Base-by-base conservation (phyloP, 37 sponge, comb jelly and placozoan genomes). In the Chondrilla cf. caribensis region DNA sequence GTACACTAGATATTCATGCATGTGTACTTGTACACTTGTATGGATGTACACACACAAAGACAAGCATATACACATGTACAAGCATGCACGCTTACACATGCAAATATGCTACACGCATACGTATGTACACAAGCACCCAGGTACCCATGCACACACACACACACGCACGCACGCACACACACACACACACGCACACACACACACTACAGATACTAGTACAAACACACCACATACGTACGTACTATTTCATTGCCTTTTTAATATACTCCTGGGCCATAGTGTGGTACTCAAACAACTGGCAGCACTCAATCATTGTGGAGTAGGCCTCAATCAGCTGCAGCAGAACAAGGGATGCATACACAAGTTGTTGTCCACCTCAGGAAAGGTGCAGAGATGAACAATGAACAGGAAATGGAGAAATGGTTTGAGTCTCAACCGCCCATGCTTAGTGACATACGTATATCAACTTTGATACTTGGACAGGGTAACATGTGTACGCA, bases 271-370 rank as follows among this genome's bases (percentile, higher is more conserved):
- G 81, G 1, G 78, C 85, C 17, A 91, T 55, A 2, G 81, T 64
- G 35, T 77, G 79, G 40, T 79, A 77, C 15, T 82, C 62, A 33
- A 88, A 88, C 41, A 75, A 65, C 71, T 90, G 89, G 62, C 91
- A 91, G 58, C 95, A 91, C 58, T 88, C 89, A 36, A 94, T 83
- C 84, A 91, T 83, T 8, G 84, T 82, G 42, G 92, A 78, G 83
- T 94, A 94, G 0, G 95, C 88, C 26, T 90, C 91, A 72, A 94
- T 37, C 42, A 94, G 79, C 90, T 90, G 68, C n/a, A 70, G 33
- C 22, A 47, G 39, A 47, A 47, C 9, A 47, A 14, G 51, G 51
- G 9, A 47, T 11, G 51, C 51, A 47, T 11, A 47, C 51, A 47
- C 51, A n/a, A n/a, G 17, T 17, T 22, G 51, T n/a, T 78, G 43